phyloP scores from a whole-genome alignment of 2,113 vertebrate species.

The Cromileptes altivelis region DNA sequence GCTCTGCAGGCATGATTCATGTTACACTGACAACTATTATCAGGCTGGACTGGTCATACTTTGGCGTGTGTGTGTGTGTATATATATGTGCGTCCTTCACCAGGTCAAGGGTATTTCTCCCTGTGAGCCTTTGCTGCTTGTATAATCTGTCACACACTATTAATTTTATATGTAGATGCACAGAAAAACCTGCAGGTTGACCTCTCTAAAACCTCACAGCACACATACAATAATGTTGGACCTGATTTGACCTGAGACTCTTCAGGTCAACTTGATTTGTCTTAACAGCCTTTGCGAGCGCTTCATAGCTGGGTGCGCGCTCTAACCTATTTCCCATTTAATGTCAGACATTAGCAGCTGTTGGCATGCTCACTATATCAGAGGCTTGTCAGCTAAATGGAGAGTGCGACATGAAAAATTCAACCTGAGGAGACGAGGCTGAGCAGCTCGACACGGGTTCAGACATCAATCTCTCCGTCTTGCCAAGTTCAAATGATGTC shows the following conservation, averaged over 20 bases:
- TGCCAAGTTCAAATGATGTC: constrained; percentile 32
- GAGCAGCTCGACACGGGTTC: not conserved
- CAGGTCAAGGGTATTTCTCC: constrained; percentile 38
- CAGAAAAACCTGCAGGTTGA: not conserved
- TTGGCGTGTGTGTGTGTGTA: not conserved
- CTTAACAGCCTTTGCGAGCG: constrained; percentile 21
- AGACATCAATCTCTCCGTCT: constrained; percentile 38
- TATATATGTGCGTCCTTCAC: constrained; percentile 5
- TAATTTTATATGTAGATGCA: constrained; percentile 11
- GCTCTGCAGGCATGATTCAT: constrained; percentile 10
- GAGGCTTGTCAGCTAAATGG: constrained; percentile 43
- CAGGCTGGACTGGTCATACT: not conserved
- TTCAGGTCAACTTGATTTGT: constrained; percentile 35
- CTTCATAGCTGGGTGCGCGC: constrained; percentile 3
- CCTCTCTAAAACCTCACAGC: not conserved
- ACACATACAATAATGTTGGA: not conserved
- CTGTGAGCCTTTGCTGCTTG: not conserved
- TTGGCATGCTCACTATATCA: constrained; percentile 48
- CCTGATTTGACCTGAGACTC: constrained; percentile 11
- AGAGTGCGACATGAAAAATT: constrained; percentile 40
- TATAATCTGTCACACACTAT: constrained; percentile 33
- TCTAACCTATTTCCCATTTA: constrained; percentile 40
- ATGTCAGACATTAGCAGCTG: constrained; percentile 54
- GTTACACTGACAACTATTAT: constrained; percentile 11
- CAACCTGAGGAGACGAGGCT: not conserved